Conservation (phyloP, 2,888 invertebrate genomes). For the Nephrotoma appendiculata region DNA sequence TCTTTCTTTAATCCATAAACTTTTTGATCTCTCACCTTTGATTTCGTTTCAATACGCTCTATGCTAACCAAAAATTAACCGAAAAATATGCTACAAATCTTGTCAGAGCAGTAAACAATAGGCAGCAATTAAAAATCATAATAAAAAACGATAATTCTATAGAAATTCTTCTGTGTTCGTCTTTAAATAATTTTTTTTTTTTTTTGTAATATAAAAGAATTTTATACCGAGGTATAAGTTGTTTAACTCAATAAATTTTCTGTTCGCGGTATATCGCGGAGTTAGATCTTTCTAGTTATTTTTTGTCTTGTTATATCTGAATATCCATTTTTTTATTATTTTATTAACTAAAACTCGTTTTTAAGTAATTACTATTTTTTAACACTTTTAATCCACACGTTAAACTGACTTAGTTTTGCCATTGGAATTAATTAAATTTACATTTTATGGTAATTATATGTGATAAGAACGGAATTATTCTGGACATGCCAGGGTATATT, state of each 20-base stretch:
- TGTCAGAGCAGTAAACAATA: neutral
- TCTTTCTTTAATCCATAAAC: too few relatives aligned
- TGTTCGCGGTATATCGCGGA: neutral
- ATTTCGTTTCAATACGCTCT: neutral
- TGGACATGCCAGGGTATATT: neutral
- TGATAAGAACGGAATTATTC: neutral
- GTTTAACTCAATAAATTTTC: neutral
- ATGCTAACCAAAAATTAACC: neutral
- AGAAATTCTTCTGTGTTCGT: neutral
- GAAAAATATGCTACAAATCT: neutral
- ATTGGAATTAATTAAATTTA: neutral
- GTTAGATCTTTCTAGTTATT: neutral
- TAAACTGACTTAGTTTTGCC: neutral
- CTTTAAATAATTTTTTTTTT: neutral
- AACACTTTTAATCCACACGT: neutral
- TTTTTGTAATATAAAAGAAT: neutral
- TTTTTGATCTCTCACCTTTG: too few relatives aligned
- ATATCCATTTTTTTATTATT: neutral
- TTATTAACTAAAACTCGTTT: neutral
- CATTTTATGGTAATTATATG: neutral
- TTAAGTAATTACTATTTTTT: neutral
- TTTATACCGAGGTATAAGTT: neutral
- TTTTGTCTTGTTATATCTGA: neutral
- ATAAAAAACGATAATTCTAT: neutral
- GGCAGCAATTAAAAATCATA: neutral